Evolutionary conservation across 2,113 vertebrate species (phyloP).

Genomic region (Edolisoma coerulescens): DNA sequence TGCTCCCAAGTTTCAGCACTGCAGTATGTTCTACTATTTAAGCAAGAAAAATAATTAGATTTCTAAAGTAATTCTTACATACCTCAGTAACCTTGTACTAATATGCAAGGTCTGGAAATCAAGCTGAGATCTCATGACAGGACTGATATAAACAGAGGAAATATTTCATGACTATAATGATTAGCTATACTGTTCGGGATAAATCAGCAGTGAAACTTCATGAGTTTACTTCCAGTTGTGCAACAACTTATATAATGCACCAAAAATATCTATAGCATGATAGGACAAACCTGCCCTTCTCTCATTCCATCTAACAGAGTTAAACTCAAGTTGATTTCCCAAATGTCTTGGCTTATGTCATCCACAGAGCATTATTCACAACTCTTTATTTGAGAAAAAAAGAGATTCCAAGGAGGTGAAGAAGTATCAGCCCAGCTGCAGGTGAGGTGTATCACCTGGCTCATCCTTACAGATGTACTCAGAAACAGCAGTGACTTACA

Average conservation of each 20-base stretch:
- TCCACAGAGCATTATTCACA: background rate
- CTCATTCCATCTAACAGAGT: background rate
- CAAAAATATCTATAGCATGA: background rate
- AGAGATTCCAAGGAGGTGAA: background rate
- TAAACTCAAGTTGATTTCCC: background rate
- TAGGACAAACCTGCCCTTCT: background rate
- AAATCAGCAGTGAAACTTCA: background rate
- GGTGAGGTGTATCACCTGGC: background rate
- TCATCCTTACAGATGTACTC: background rate
- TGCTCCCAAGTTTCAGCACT: background rate
- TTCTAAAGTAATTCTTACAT: background rate
- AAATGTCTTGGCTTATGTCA: background rate
- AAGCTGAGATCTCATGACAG: background rate
- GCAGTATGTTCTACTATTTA: background rate
- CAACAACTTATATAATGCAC: background rate
- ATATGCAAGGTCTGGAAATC: slow-evolving; percentile 32
- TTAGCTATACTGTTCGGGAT: background rate
- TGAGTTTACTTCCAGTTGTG: background rate
- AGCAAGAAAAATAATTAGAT: slow-evolving; percentile 22
- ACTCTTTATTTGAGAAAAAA: background rate
- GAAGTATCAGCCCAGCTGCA: background rate
- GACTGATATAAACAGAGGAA: background rate
- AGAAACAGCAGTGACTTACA: background rate
- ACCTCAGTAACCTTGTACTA: slow-evolving; percentile 16
- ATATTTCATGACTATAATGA: background rate